Evolutionary conservation across 2,888 invertebrate genomes (phyloP).

Genomic region (Papilio demoleus): DNA sequence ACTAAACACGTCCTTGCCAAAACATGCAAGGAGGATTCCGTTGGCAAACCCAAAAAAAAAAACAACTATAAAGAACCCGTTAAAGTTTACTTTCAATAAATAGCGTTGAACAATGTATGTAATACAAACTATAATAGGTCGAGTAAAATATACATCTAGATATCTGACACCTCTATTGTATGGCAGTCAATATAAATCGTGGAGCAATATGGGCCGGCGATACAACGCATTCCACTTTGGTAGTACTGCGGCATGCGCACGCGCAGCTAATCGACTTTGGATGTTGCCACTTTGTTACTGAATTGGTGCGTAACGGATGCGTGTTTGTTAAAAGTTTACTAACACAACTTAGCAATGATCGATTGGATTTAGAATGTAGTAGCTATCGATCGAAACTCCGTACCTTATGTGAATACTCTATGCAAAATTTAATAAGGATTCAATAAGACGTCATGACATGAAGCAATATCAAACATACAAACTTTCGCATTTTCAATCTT

Average conservation of each 20-base stretch:
- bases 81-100: not conserved
- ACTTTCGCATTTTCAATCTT: too few species aligned
- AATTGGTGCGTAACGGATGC: conserved; percentile 34
- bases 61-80: not conserved
- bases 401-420: too few species aligned
- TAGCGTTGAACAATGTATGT: not conserved
- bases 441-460: too few species aligned
- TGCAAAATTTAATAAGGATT: too few species aligned
- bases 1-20: too few species aligned
- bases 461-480: too few species aligned
- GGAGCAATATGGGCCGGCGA: conserved; percentile 49
- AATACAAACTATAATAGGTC: not conserved
- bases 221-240: conserved; percentile 62
- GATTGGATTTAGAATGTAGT: not conserved
- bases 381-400: too few species aligned
- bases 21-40: too few species aligned
- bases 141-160: conserved; percentile 29
- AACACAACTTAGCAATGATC: conserved; percentile 32
- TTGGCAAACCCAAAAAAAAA: too few species aligned
- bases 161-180: conserved; percentile 48
- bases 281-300: conserved; percentile 49
- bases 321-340: conserved; percentile 12
- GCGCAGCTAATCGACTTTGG: conserved; percentile 60
- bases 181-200: conserved; percentile 56
- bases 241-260: conserved; percentile 46